Evolutionary conservation across 2,888 invertebrate species (phyloP).

Genomic region (Priocnemis perturbator): DNA sequence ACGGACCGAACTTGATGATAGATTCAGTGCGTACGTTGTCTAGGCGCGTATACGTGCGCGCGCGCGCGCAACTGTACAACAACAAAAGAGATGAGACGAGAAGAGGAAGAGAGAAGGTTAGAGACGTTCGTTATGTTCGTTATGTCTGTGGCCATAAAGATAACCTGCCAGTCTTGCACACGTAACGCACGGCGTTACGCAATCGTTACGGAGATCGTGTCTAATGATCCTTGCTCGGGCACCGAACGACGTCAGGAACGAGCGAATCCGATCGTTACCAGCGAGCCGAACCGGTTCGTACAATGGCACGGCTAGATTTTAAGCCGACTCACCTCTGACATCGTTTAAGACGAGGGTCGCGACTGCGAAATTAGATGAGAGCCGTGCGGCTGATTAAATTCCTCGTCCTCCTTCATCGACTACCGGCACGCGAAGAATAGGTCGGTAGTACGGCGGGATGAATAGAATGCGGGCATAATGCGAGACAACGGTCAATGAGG

Average conservation of each 20-base stretch:
- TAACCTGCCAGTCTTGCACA: constrained; percentile 50
- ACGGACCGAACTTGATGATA: neutral
- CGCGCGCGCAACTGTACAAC: neutral
- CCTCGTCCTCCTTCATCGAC: no score
- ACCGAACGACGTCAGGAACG: constrained; percentile 30
- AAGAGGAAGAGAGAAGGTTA: constrained; percentile 14
- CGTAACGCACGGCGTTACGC: constrained; percentile 48
- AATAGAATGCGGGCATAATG: no score
- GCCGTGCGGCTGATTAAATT: no score
- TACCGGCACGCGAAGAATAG: no score
- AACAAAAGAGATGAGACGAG: constrained; percentile 5
- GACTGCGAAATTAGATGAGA: no score
- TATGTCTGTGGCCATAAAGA: constrained; percentile 41
- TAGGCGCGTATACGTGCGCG: neutral
- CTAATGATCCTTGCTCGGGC: constrained; percentile 47
- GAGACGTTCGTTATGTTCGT: constrained; percentile 26
- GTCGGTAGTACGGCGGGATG: no score
- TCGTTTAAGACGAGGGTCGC: no score
- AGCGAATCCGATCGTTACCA: constrained; percentile 45
- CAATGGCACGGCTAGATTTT: constrained; percentile 39
- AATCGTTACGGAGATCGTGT: constrained; percentile 54
- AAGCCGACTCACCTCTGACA: constrained; percentile 23
- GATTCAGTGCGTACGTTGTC: neutral
- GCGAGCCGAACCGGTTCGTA: constrained; percentile 48
- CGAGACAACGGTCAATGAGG: no score